Evolutionary conservation across 2,797 vertebrate genomes (phyloP).

Genomic region (Pelochelys cantorii): DNA sequence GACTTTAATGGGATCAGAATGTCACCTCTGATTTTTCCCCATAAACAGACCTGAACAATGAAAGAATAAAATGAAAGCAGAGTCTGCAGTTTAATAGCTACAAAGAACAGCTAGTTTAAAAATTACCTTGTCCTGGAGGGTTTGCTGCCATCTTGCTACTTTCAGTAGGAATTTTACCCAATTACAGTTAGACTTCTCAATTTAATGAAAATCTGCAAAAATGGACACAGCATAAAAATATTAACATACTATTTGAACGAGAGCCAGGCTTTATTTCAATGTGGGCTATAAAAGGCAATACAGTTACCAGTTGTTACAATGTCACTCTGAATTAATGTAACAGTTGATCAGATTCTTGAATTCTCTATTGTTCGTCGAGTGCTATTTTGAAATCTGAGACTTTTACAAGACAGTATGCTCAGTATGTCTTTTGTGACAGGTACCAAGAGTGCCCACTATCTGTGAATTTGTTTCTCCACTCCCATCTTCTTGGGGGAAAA

Average conservation of each 20-base stretch:
- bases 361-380: background rate
- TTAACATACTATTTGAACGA: background rate
- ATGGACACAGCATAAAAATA: conserved; percentile 30
- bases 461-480: background rate
- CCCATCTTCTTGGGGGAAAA: no score
- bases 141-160: conserved; percentile 88
- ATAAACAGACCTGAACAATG: background rate
- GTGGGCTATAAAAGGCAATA: background rate
- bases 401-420: background rate
- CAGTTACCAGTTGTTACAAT: background rate
- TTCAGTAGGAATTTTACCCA: conserved; percentile 53
- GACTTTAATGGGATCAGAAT: background rate
- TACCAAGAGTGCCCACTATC: background rate
- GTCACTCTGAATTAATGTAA: fast-evolving
- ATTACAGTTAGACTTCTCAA: conserved; percentile 29
- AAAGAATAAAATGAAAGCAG: background rate
- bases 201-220: conserved; percentile 67
- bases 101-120: background rate
- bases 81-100: background rate
- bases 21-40: background rate
- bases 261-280: background rate
- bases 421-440: background rate
- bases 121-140: conserved; percentile 89
- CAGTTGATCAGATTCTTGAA: background rate
- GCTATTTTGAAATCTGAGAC: background rate